Percentiles rank a stretch among this genome's conserved stretches.
These are phyloP conservation scores for Diplodus sargus DNA, from an alignment of 2,797 vertebrate species.

Conservation along the genomic window DNA sequence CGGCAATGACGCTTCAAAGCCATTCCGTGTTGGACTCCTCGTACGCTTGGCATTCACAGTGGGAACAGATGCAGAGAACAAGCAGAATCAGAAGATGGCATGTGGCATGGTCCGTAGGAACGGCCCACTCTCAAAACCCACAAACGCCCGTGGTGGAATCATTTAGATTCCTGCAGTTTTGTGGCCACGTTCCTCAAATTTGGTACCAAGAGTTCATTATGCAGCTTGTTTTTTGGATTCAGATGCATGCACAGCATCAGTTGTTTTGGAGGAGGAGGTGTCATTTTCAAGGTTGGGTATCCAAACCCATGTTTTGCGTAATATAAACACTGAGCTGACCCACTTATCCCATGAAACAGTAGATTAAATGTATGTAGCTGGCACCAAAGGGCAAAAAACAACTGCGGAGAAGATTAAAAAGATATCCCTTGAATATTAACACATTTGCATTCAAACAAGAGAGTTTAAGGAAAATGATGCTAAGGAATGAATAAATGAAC, in stretches of 20 bases:
- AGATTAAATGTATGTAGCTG: background rate
- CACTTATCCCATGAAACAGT: background rate
- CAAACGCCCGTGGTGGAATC: constrained; percentile 20
- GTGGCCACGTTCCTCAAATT: background rate
- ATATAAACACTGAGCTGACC: constrained; percentile 15
- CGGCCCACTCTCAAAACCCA: constrained; percentile 46
- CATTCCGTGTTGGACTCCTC: constrained; percentile 65
- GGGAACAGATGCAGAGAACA: constrained; percentile 75
- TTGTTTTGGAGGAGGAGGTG: constrained; percentile 41
- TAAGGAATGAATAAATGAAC: background rate
- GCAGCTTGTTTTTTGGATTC: constrained; percentile 15
- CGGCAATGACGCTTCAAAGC: constrained; percentile 70
- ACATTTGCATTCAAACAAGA: constrained; percentile 6
- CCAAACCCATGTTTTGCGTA: background rate
- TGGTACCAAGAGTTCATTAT: constrained; percentile 12
- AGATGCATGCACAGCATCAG: background rate
- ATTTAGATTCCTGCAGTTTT: constrained; percentile 20
- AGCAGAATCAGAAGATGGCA: constrained; percentile 64
- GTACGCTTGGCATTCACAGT: constrained; percentile 64
- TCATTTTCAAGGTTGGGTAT: background rate
- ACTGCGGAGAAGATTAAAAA: background rate
- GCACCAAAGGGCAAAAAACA: background rate
- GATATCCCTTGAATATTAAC: background rate
- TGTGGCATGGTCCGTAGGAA: constrained; percentile 56
- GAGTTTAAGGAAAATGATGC: background rate